Evolutionary conservation across 2,113 vertebrate genomes (phyloP).

Genomic region (Pyxicephalus adspersus): DNA sequence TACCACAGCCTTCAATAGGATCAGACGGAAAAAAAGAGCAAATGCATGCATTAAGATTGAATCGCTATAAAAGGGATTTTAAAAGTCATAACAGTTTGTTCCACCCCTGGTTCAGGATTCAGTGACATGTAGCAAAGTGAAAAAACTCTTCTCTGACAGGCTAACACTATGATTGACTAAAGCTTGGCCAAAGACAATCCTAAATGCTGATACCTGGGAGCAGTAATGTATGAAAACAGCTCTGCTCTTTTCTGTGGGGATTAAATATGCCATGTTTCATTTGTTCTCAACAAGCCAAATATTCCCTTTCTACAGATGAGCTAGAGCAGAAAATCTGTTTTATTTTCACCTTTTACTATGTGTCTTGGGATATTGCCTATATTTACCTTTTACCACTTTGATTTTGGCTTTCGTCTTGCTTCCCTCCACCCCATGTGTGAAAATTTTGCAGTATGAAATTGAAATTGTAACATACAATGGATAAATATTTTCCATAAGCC

Average conservation of each 20-base stretch:
- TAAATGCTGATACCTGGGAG: conserved; percentile 13
- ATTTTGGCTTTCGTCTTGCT: background rate
- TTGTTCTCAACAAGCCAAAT: conserved; percentile 9
- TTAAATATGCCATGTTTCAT: conserved; percentile 17
- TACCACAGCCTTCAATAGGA: conserved; percentile 96
- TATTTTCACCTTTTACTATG: conserved; percentile 8
- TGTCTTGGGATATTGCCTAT: conserved; percentile 30
- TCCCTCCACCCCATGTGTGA: background rate
- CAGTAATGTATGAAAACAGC: conserved; percentile 4
- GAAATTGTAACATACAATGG: no score
- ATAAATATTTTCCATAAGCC: no score
- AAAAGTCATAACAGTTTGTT: conserved; percentile 24
- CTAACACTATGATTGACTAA: background rate
- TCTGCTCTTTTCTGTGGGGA: background rate
- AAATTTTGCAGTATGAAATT: background rate
- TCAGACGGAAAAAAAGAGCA: conserved; percentile 86
- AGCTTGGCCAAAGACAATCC: background rate
- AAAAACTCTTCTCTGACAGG: background rate
- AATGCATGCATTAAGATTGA: conserved; percentile 77
- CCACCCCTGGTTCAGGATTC: background rate
- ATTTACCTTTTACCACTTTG: background rate
- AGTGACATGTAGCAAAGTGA: background rate
- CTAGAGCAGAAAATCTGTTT: conserved; percentile 13
- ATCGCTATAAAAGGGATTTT: background rate
- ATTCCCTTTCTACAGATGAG: conserved; percentile 5